These are phyloP conservation scores for Sisyra nigra DNA, from an alignment of 2,888 invertebrate species.

Conservation along the genomic window DNA sequence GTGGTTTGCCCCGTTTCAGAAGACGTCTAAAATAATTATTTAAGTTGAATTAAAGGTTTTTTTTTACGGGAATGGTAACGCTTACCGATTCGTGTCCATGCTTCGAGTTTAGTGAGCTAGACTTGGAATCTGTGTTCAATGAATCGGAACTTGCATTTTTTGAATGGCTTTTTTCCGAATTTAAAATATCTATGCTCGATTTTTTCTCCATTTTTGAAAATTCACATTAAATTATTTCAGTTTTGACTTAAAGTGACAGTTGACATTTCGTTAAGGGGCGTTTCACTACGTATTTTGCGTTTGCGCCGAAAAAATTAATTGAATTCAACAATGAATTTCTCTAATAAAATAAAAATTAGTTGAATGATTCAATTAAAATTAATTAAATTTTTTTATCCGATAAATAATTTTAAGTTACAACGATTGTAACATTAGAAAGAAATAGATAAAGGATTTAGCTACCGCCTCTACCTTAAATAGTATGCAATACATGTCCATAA, in stretches of 20 bases:
- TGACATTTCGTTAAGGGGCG: slow-evolving; percentile 1
- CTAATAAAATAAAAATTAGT: too few species aligned
- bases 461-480: too few species aligned
- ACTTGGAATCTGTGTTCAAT: slow-evolving; percentile 69
- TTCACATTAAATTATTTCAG: neutral
- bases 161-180: slow-evolving; percentile 44
- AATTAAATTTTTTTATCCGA: too few species aligned
- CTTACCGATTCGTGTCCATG: slow-evolving; percentile 68
- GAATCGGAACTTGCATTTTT: slow-evolving; percentile 71
- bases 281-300: too few species aligned
- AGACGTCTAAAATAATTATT: slow-evolving; percentile 9
- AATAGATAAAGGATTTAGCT: too few species aligned
- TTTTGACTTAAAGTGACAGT: neutral
- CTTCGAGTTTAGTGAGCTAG: slow-evolving; percentile 71
- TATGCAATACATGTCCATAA: too few species aligned
- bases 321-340: too few species aligned
- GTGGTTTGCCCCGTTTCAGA: slow-evolving; percentile 20
- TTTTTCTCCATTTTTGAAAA: slow-evolving; percentile 44
- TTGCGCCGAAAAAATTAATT: too few species aligned
- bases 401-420: too few species aligned
- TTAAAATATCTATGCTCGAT: slow-evolving; percentile 46
- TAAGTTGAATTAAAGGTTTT: neutral
- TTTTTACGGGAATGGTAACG: neutral
- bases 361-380: too few species aligned
- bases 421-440: too few species aligned